Base-by-base conservation (phyloP, 1,140 invertebrate species). In the Euwallacea fornicatus region DNA sequence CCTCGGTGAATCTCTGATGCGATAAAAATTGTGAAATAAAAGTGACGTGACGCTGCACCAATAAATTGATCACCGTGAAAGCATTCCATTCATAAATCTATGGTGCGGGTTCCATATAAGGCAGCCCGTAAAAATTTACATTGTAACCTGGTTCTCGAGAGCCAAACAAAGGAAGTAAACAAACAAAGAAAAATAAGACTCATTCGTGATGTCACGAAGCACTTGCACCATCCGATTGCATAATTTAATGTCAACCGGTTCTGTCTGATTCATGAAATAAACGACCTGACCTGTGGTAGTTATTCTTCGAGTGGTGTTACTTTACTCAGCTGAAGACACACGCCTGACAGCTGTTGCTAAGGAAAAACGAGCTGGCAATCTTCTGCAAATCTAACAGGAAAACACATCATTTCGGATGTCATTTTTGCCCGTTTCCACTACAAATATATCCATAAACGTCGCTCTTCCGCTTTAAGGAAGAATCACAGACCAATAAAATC, bases 401-500 rank as follows among this genome's bases (percentile, higher is more conserved):
- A 67, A 67, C 66, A 67, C 55, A 67, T 67, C 66, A 60, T 66
- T 56, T 44, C 13, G 41, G 56, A 47, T 43, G 58, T 60, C 66
- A 47, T 62, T 69, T 62, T 55, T 9, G n/a, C 53, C 42, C 42
- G 6, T 66, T 69, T 43, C 66, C 67, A 62, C 41, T 61, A 54
- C 46, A 69, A 69, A 69, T 69, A 69, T 69, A 70, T 65, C 69
- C 69, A 70, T 70, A 56, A 13, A 70, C 62, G 62, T 66, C 63
- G 54, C 56, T 61, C 46, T 65, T 71, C 62, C 44, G 66, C 63
- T 71, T 62, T 71, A 71, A 71, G 69, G 69, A 71, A 71, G 63
- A 71, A 71, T 71, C 69, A 71, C 54, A 61, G 71, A 68, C 71
- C 71, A 67, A 72, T 72, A 72, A 72, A 72, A 72, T 68, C 71